Evolutionary conservation across 1,140 invertebrate genomes (phyloP).

Genomic region (Neuroterus valhalla): DNA sequence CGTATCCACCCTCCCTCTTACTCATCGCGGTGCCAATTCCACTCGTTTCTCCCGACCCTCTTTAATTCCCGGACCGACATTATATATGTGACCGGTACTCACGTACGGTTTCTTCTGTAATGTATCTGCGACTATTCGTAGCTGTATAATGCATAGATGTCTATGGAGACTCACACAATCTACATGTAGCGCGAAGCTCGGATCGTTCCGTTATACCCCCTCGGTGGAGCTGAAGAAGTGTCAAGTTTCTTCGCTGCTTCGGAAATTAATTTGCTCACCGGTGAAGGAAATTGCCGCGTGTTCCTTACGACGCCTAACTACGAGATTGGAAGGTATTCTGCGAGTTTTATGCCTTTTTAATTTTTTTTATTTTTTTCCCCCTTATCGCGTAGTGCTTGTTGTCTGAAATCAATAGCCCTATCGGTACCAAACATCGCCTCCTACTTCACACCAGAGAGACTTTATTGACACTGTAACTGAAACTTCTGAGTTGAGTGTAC

Average conservation of each 20-base stretch:
- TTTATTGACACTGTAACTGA: constrained; percentile 64
- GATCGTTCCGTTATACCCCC: constrained; percentile 49
- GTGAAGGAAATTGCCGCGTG: constrained; percentile 53
- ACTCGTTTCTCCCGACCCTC: constrained; percentile 27
- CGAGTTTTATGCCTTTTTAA: constrained; percentile 27
- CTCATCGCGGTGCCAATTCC: neutral
- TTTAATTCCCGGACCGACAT: constrained; percentile 29
- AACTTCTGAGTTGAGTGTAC: constrained; percentile 48
- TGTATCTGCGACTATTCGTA: constrained; percentile 43
- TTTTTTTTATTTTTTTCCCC: constrained; percentile 42
- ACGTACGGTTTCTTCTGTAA: constrained; percentile 66
- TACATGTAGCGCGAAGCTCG: constrained; percentile 46
- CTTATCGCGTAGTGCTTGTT: constrained; percentile 52
- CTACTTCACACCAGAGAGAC: constrained; percentile 48
- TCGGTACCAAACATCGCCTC: constrained; percentile 54
- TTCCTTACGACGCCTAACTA: constrained; percentile 50
- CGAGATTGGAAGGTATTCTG: constrained; percentile 55
- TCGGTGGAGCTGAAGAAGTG: constrained; percentile 50
- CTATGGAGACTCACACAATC: constrained; percentile 39
- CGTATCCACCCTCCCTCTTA: constrained; percentile 29
- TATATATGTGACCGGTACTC: constrained; percentile 42
- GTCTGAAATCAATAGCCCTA: constrained; percentile 61
- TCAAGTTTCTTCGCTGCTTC: constrained; percentile 56
- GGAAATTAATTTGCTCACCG: constrained; percentile 62
- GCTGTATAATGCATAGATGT: constrained; percentile 44